Evolutionary conservation across 2,888 invertebrate species (phyloP), one percentile per base, ranked within the genome.

Genomic region (Acrobasis repandana): DNA sequence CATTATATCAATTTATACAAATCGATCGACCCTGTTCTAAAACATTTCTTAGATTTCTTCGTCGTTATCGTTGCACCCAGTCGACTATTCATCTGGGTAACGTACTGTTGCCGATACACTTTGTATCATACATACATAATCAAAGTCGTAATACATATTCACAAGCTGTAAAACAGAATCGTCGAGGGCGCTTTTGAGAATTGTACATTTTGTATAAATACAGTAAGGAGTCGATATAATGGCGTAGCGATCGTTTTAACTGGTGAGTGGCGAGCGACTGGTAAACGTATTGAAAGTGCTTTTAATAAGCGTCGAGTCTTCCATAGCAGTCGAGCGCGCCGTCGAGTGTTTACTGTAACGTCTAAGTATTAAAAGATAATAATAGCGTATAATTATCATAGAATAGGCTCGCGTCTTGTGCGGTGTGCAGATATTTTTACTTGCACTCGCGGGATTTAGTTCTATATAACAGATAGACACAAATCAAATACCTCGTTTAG

Each of bases 341-440:
- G 77, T 73, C 72, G 83, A 75, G 81, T 85, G 83, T 88, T 83
- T 85, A 86, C 83, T 88, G 85, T 90, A 85, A 88, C 82, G 74
- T 83, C 81, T 91, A 92, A 91, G 91, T 90, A 92, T 90, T 90
- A 90, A 88, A 86, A 78, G 88, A 92, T 91, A 91, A 90, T 91
- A 90, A 90, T 91, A 91, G 89, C 77, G 83, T 90, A 86, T 88
- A 88, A 85, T 85, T 86, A 88, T 80, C 74, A 81, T 88, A 90
- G 88, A 73, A 81, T 89, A 90, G 86, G 82, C 83, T 80, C 83
- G 85, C 79, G 76, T 76, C 79, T 76, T 72, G 73, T 74, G 79
- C 74, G 77, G 76, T 70, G 81, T 79, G 82, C 76, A 77, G 74
- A 79, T 78, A 79, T 79, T 79, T 81, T 80, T 77, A 80, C 77